Conservation (phyloP, 2,888 invertebrate genomes). For the Eurytoma adleriae region DNA sequence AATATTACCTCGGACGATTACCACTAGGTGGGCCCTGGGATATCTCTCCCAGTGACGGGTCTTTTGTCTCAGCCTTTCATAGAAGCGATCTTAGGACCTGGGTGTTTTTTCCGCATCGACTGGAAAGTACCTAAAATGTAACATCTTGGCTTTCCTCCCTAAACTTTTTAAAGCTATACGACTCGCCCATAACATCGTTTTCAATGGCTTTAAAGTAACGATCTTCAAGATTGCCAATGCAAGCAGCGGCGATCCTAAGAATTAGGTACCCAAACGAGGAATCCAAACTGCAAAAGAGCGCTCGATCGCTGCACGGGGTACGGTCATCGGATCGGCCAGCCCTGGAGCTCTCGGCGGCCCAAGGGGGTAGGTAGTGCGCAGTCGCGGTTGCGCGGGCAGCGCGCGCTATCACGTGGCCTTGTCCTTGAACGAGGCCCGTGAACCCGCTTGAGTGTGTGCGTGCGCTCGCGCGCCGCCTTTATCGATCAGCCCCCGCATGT, state of each 20-base stretch:
- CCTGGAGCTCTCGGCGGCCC: conserved; percentile 35
- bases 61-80: too few relatives aligned
- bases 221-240: not conserved
- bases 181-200: too few relatives aligned
- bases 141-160: too few relatives aligned
- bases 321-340: conserved; percentile 59
- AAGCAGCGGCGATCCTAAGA: not conserved
- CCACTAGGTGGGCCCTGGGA: too few relatives aligned
- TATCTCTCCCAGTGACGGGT: too few relatives aligned
- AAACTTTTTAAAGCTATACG: too few relatives aligned
- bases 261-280: not conserved
- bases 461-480: conserved; percentile 67
- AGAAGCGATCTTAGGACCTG: too few relatives aligned
- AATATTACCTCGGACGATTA: too few relatives aligned
- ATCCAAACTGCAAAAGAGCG: not conserved
- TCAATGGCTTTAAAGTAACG: too few relatives aligned
- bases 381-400: conserved; percentile 70
- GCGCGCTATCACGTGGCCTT: conserved; percentile 78
- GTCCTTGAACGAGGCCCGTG: conserved; percentile 78
- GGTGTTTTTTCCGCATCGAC: too few relatives aligned
- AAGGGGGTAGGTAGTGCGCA: conserved; percentile 62
- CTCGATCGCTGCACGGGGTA: conserved; percentile 56
- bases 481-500: conserved; percentile 76
- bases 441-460: conserved; percentile 66
- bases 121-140: too few relatives aligned